Evolutionary conservation across 2,888 invertebrate species (phyloP).

Genomic region (Folsomia candida): DNA sequence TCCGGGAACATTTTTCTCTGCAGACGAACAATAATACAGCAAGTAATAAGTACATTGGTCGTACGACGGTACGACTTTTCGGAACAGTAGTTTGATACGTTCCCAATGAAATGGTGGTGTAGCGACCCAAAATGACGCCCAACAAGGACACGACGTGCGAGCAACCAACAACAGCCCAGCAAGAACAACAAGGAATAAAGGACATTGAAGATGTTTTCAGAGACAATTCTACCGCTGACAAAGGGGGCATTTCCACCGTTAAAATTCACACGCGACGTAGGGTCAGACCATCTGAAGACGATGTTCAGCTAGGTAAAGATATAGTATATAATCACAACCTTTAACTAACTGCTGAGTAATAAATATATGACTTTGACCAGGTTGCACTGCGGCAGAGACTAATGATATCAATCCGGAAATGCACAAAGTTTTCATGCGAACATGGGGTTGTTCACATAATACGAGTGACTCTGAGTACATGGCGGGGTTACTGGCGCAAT

Average conservation of each 20-base stretch:
- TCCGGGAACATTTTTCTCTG: too few species aligned
- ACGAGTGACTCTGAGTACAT: constrained; percentile 98
- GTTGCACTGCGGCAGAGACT: not conserved
- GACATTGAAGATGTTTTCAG: not conserved
- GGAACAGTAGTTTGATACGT: too few species aligned
- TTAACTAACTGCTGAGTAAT: not conserved
- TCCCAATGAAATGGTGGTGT: too few species aligned
- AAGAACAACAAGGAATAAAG: not conserved
- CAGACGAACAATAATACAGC: too few species aligned
- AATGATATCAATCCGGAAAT: not conserved
- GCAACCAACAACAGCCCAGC: not conserved
- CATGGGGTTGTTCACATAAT: constrained; percentile 83
- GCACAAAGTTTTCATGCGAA: not conserved
- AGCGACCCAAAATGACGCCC: not conserved
- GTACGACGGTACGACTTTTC: too few species aligned
- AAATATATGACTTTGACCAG: not conserved
- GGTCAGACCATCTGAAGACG: not conserved
- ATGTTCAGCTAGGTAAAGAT: not conserved
- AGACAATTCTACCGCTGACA: not conserved
- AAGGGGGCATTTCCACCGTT: not conserved
- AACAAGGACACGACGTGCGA: not conserved
- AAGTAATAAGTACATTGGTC: too few species aligned
- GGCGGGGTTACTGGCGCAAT: constrained; percentile 87
- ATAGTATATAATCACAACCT: not conserved
- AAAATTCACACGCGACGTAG: not conserved